Evolutionary conservation across 2,888 invertebrate species (phyloP).

Genomic region (Dynastes hyllus): DNA sequence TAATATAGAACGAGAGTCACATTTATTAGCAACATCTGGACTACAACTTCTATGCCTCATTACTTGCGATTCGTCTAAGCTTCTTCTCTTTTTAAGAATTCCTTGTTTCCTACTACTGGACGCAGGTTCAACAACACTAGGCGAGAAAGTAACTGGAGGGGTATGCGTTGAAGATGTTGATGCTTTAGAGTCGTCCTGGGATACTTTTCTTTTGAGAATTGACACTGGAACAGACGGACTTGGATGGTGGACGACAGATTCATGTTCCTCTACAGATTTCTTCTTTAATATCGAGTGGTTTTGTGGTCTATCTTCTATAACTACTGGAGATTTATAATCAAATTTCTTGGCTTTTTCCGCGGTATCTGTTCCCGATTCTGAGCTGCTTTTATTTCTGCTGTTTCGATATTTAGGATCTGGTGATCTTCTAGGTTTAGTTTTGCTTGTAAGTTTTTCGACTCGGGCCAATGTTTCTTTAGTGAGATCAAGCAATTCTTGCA

Average conservation of each 20-base stretch:
- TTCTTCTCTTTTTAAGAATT: slow-evolving; percentile 88
- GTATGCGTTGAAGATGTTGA: slow-evolving; percentile 69
- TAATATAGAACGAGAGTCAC: slow-evolving; percentile 78
- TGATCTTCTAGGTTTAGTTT: slow-evolving; percentile 58
- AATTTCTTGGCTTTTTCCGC: slow-evolving; percentile 32
- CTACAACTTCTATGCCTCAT: slow-evolving; percentile 80
- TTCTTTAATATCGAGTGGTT: slow-evolving; percentile 79
- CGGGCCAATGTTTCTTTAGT: slow-evolving; percentile 80
- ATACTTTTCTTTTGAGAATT: slow-evolving; percentile 75
- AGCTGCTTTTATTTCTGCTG: slow-evolving; percentile 36
- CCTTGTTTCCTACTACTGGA: slow-evolving; percentile 80
- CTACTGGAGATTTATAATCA: slow-evolving; percentile 22
- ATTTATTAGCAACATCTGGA: slow-evolving; percentile 78
- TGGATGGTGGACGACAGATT: slow-evolving; percentile 54
- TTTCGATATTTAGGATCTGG: slow-evolving; percentile 31
- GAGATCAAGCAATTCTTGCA: slow-evolving; percentile 79
- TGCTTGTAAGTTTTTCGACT: slow-evolving; percentile 77
- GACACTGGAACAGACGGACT: slow-evolving; percentile 71
- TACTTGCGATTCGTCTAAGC: slow-evolving; percentile 86
- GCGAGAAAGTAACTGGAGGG: slow-evolving; percentile 87
- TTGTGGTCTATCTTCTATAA: slow-evolving; percentile 42
- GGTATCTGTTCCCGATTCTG: slow-evolving; percentile 39
- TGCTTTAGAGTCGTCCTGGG: slow-evolving; percentile 69
- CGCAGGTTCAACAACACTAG: slow-evolving; percentile 81
- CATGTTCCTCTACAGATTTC: slow-evolving; percentile 74